Conservation (phyloP, 2,113 vertebrate species). For the Paradoxurus hermaphroditus region DNA sequence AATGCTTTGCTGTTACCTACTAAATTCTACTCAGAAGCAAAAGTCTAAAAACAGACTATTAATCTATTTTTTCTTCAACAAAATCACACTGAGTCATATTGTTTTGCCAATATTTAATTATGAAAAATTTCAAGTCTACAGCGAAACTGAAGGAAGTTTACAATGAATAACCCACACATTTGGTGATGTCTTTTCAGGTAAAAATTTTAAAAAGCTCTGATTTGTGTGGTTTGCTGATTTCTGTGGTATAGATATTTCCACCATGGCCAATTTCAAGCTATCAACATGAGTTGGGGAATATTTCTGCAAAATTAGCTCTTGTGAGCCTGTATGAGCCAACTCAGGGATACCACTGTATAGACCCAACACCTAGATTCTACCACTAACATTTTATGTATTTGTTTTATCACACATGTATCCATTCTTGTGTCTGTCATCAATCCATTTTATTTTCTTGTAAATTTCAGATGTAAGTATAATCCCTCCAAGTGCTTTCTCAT, state of each 20-base stretch:
- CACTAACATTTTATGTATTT: background rate
- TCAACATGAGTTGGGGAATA: background rate
- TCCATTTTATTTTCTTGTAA: background rate
- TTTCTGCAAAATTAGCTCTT: background rate
- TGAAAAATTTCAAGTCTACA: constrained; percentile 11
- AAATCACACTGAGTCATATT: background rate
- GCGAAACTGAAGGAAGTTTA: background rate
- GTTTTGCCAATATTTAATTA: constrained; percentile 30
- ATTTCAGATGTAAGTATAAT: background rate
- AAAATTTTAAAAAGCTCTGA: background rate
- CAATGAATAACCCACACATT: background rate
- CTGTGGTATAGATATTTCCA: background rate
- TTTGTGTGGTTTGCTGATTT: background rate
- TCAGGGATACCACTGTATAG: background rate
- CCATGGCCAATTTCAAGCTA: background rate
- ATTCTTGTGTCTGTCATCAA: background rate
- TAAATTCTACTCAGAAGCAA: background rate
- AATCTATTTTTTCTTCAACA: background rate
- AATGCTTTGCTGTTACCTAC: background rate
- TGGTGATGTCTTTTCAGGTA: background rate
- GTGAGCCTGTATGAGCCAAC: background rate
- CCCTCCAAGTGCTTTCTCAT: background rate
- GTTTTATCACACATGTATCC: background rate
- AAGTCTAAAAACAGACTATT: background rate
- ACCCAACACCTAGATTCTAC: background rate